Evolutionary conservation across 2,888 invertebrate species (phyloP).

Genomic region (Hirtodrosophila alboralis): DNA sequence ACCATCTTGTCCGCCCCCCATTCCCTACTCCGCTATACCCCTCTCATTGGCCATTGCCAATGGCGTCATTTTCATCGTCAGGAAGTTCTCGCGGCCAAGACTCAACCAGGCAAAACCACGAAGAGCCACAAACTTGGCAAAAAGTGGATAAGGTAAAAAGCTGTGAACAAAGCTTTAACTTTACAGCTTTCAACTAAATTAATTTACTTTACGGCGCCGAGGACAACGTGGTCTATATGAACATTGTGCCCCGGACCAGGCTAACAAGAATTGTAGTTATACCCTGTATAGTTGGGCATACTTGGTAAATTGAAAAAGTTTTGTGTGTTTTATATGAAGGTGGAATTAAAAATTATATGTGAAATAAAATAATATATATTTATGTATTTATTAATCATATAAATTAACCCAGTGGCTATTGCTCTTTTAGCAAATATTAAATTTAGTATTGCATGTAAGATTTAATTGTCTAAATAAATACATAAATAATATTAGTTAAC

Average conservation of each 20-base stretch:
- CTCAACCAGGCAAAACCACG: slow-evolving; percentile 28
- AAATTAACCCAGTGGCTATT: too few species aligned
- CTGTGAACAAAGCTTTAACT: slow-evolving; percentile 80
- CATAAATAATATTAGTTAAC: too few species aligned
- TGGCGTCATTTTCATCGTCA: slow-evolving; percentile 39
- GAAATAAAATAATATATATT: too few species aligned
- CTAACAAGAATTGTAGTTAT: slow-evolving; percentile 38
- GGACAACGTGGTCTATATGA: slow-evolving; percentile 35
- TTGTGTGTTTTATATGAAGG: too few species aligned
- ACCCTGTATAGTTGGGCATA: slow-evolving; percentile 1
- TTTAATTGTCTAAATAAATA: too few species aligned
- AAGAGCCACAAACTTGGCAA: slow-evolving; percentile 12
- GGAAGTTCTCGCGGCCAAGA: slow-evolving; percentile 47
- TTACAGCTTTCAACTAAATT: slow-evolving; percentile 83
- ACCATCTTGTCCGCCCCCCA: too few species aligned
- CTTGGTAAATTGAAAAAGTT: too few species aligned
- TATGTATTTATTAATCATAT: too few species aligned
- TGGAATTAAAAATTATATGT: too few species aligned
- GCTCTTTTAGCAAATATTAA: too few species aligned
- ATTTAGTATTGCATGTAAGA: too few species aligned
- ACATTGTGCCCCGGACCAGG: slow-evolving; percentile 31
- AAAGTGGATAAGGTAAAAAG: slow-evolving; percentile 60
- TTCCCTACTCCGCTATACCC: too few species aligned
- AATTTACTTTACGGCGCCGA: slow-evolving; percentile 79
- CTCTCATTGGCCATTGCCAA: slow-evolving; percentile 18